Evolutionary conservation across 2,888 invertebrate species (phyloP), one percentile per base, ranked within the genome.

Genomic region (Eupelmus urozonus): DNA sequence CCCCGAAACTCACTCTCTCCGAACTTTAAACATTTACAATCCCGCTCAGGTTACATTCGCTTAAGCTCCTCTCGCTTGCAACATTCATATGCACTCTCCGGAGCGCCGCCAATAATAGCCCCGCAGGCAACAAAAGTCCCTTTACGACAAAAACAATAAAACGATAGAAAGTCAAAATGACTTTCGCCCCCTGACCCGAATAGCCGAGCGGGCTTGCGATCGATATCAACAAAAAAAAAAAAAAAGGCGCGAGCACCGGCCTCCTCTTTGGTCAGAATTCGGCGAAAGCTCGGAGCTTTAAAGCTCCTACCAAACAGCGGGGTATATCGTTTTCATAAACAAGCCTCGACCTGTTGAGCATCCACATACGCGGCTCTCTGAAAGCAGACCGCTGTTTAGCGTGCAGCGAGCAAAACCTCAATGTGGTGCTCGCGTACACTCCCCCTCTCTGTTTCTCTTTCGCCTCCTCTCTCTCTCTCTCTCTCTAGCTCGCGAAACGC

Each of bases 331-430:
- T 70, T 62, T 29, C 29, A 51, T 71, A 71, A 71, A 71, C 60
- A 71, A 60, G 4, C n/a, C 23, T 34, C 51, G 51, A 62, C 71
- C 71, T 71, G 71, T 71, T 71, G 71, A 71, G 20, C 71, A n/a
- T 18, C 42, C 42, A 20, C 25, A 11, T 29, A 23, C 4, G 11
- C 3, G 2, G 9, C 16, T 16, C 45, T 45, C 45, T 45, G 16
- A 45, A 7, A 4, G 45, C 13, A 7, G 16, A 16, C 2, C 7
- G 2, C 9, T 16, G 13, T 45, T 45, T 45, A 45, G 45, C 45
- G n/a, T 7, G 9, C 13, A 18, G 4, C 20, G 20, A 45, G 13
- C 51, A 51, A n/a, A 51, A 51, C 2, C 7, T 11, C 9, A 34
- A 5, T 3, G 3, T 34, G 34, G 9, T 34, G 34, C n/a, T n/a